Conservation (phyloP, 1,140 invertebrate species). For the Drosophila athabasca region DNA sequence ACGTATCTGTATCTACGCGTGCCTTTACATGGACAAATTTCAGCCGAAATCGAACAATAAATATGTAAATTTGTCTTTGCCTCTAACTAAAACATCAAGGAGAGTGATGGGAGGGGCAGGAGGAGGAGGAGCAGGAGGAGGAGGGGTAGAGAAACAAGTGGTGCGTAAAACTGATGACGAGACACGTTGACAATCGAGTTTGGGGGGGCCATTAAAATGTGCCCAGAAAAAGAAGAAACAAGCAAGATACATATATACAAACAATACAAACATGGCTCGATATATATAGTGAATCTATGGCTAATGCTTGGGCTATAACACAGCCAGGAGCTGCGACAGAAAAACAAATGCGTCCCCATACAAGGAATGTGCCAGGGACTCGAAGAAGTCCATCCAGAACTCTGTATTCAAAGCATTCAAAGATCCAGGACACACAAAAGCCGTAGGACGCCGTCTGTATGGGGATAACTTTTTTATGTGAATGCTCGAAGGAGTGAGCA, state of each 20-base stretch:
- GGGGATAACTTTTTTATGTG: no score
- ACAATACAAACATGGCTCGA: no score
- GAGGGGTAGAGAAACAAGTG: constrained; percentile 50
- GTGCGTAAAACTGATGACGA: constrained; percentile 75
- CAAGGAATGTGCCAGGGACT: no score
- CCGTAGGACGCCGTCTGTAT: no score
- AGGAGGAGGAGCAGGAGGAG: neutral
- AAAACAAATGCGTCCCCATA: no score
- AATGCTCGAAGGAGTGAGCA: no score
- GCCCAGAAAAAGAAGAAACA: neutral
- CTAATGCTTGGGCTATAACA: no score
- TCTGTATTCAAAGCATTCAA: no score
- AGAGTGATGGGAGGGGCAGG: neutral
- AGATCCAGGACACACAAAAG: no score
- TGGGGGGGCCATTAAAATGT: constrained; percentile 39
- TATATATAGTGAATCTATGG: no score
- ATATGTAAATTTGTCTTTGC: constrained; percentile 60
- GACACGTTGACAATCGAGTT: constrained; percentile 66
- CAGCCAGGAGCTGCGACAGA: no score
- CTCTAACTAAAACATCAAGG: constrained; percentile 15
- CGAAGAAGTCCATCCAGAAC: no score
- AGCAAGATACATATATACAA: neutral
- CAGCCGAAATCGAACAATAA: constrained; percentile 58
- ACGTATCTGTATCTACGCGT: neutral
- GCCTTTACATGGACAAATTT: constrained; percentile 19